A percentile compares a stretch with the other conserved stretches of the same genome.
phyloP scores from a whole-genome alignment of 2,888 invertebrate genomes.

The Craniophora ligustri region DNA sequence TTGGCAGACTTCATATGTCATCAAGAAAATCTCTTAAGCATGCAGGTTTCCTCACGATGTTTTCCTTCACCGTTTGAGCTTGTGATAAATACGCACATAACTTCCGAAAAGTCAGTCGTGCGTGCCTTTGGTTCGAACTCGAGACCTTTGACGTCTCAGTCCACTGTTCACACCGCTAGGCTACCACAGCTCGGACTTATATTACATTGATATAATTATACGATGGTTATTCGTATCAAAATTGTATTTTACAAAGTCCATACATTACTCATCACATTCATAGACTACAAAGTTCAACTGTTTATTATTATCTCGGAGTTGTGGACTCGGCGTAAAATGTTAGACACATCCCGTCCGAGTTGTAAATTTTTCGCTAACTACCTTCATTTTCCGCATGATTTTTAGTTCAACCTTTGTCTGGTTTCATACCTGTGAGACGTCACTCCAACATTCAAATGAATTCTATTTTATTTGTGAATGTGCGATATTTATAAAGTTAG shows the following conservation, averaged over 20 bases:
- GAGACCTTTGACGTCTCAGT: no score
- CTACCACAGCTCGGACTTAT: no score
- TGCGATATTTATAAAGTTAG: constrained; percentile 78
- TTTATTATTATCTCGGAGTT: constrained; percentile 33
- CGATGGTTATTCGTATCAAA: no score
- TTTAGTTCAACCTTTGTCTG: constrained; percentile 77
- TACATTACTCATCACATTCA: constrained; percentile 2
- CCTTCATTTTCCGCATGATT: constrained; percentile 70
- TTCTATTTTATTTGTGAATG: constrained; percentile 75
- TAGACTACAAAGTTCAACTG: constrained; percentile 13
- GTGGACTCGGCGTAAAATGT: constrained; percentile 46
- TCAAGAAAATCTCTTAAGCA: no score
- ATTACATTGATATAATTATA: no score
- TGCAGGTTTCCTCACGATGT: no score
- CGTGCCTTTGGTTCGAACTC: no score
- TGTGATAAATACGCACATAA: no score
- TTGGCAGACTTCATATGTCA: no score
- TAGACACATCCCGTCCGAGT: constrained; percentile 66
- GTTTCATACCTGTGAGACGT: constrained; percentile 69
- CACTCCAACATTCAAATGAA: constrained; percentile 63
- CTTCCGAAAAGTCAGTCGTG: no score
- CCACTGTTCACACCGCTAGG: no score
- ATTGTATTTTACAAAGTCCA: background rate
- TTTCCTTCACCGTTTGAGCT: no score
- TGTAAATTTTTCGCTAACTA: constrained; percentile 74